Evolutionary conservation across 2,888 invertebrate species (phyloP).

Genomic region (Harpalus rufipes): DNA sequence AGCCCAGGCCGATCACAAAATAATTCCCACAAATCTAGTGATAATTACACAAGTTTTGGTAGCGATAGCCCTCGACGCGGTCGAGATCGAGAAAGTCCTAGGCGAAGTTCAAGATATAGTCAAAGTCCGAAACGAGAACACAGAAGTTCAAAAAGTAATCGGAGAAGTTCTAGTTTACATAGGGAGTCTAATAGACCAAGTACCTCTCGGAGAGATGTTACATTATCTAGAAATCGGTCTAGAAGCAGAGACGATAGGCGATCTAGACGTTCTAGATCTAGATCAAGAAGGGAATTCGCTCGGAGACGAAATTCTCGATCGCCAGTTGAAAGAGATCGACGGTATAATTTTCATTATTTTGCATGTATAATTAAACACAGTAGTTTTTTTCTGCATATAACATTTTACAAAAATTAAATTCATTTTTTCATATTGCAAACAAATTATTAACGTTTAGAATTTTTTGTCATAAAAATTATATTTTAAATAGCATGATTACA

Average conservation of each 20-base stretch:
- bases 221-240: conserved; percentile 50
- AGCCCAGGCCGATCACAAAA: conserved; percentile 26
- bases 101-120: neutral
- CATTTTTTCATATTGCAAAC: no score
- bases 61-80: conserved; percentile 24
- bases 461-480: neutral
- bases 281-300: conserved; percentile 53
- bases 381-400: no score
- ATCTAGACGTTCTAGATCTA: conserved; percentile 57
- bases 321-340: conserved; percentile 54
- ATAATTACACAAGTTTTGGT: conserved; percentile 31
- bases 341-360: conserved; percentile 49
- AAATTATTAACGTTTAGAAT: no score
- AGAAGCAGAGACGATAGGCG: conserved; percentile 61
- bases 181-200: conserved; percentile 13
- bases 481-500: conserved; percentile 3
- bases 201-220: conserved; percentile 5
- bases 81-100: conserved; percentile 9
- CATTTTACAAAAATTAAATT: no score
- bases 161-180: conserved; percentile 35
- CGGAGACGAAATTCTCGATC: conserved; percentile 61
- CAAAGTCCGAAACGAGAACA: conserved; percentile 12
- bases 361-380: no score
- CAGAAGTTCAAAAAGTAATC: conserved; percentile 8
- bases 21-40: conserved; percentile 32